A percentile compares a stretch with the other conserved stretches of the same genome.
Evolutionary conservation across 2,888 invertebrate genomes (phyloP).

Genomic region (Rhagium mordax): DNA sequence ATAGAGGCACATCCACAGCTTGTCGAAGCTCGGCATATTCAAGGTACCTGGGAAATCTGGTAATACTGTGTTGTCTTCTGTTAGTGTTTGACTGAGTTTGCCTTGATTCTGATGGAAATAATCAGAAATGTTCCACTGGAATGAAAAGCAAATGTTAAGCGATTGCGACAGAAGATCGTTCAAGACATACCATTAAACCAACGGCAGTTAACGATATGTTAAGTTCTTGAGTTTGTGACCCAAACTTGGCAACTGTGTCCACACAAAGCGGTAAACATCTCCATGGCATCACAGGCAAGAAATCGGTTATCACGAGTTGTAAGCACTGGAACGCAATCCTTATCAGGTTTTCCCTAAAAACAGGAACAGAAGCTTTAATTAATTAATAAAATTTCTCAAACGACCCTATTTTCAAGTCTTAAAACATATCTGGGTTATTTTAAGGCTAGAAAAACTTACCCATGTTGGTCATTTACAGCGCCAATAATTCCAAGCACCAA

Average conservation of each 20-base stretch:
- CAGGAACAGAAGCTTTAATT: too few relatives aligned
- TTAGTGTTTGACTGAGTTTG: slow-evolving; percentile 82
- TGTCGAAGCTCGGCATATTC: slow-evolving; percentile 91
- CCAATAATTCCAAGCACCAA: slow-evolving; percentile 94
- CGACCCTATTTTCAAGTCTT: too few relatives aligned
- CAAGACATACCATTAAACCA: slow-evolving; percentile 85
- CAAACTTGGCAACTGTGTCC: slow-evolving; percentile 95
- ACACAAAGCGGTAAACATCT: slow-evolving; percentile 92
- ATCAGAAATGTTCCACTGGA: slow-evolving; percentile 98
- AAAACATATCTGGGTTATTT: too few relatives aligned
- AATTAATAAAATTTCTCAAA: too few relatives aligned
- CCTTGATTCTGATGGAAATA: slow-evolving; percentile 97
- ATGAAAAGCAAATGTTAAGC: slow-evolving; percentile 49
- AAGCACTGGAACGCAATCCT: slow-evolving; percentile 96
- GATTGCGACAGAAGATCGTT: not conserved
- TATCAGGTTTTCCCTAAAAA: slow-evolving; percentile 87
- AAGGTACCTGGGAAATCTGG: slow-evolving; percentile 89
- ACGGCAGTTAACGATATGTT: slow-evolving; percentile 98
- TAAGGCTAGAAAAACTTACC: slow-evolving; percentile 71
- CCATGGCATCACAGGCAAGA: slow-evolving; percentile 93
- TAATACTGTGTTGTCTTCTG: slow-evolving; percentile 82
- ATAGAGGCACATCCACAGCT: slow-evolving; percentile 97
- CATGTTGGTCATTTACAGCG: slow-evolving; percentile 94
- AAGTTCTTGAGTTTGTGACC: slow-evolving; percentile 95
- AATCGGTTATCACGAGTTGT: slow-evolving; percentile 95